A percentile compares a stretch with the other conserved stretches of the same genome.
Conservation (phyloP, 2,888 invertebrate genomes). For the Tuberolachnus salignus region DNA sequence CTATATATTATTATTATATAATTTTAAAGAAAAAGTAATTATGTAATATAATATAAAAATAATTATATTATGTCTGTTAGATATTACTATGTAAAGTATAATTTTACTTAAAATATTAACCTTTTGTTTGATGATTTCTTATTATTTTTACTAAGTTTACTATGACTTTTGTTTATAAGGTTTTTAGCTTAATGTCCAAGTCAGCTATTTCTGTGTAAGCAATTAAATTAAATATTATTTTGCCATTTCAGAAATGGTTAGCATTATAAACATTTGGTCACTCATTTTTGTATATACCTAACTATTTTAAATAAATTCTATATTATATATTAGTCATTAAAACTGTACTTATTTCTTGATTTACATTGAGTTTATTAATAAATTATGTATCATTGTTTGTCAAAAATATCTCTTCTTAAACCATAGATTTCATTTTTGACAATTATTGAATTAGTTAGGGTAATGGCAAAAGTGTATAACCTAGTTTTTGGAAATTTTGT, state of each 20-base stretch:
- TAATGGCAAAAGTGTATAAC: too few relatives aligned
- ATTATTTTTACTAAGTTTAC: constrained; percentile 40
- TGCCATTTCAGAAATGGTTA: constrained; percentile 37
- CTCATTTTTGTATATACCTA: constrained; percentile 36
- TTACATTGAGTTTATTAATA: neutral
- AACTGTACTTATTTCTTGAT: constrained; percentile 24
- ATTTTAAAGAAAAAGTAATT: constrained; percentile 18
- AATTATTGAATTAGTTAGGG: neutral
- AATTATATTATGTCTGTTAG: constrained; percentile 38
- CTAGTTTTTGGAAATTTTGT: too few relatives aligned
- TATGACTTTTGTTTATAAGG: constrained; percentile 44
- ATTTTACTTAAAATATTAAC: constrained; percentile 38
- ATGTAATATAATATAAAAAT: constrained; percentile 17
- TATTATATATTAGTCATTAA: constrained; percentile 38
- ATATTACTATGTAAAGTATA: constrained; percentile 39
- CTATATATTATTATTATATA: too few relatives aligned
- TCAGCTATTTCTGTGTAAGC: constrained; percentile 42
- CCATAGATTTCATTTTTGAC: neutral
- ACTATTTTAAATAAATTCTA: constrained; percentile 45
- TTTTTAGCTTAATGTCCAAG: constrained; percentile 30
- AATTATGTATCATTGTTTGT: too few relatives aligned
- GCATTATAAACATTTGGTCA: constrained; percentile 35
- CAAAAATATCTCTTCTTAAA: too few relatives aligned
- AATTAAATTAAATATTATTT: constrained; percentile 20
- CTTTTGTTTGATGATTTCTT: constrained; percentile 35